A percentile compares a stretch with the other conserved stretches of the same genome.
These are phyloP conservation scores for Indicator indicator DNA, from an alignment of 2,113 vertebrate genomes.

Conservation along the genomic window DNA sequence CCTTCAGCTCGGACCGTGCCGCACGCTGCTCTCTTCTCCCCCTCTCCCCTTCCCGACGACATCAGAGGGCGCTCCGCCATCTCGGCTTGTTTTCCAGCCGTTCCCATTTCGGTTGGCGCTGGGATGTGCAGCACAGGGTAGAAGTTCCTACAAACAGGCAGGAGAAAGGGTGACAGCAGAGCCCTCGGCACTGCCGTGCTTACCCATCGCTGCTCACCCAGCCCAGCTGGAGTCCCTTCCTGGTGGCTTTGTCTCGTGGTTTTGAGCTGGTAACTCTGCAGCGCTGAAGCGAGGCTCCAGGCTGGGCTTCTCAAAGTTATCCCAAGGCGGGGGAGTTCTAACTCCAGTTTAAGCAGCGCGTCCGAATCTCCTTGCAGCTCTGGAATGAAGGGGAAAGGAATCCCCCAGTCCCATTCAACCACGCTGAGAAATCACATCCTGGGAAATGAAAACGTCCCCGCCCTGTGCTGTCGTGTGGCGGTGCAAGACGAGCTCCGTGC, in stretches of 20 bases:
- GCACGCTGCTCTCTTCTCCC: background rate
- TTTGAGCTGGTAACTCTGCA: fast-evolving
- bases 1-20: fast-evolving
- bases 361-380: background rate
- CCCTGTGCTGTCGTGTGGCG: background rate
- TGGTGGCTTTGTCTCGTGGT: fast-evolving
- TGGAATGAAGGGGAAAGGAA: background rate
- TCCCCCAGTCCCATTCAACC: fast-evolving
- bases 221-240: background rate
- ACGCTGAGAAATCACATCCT: background rate
- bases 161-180: fast-evolving
- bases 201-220: background rate
- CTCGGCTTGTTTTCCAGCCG: fast-evolving
- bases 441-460: background rate
- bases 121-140: background rate
- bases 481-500: background rate
- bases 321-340: fast-evolving
- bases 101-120: fast-evolving
- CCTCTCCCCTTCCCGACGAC: background rate
- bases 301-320: background rate
- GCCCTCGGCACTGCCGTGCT: background rate
- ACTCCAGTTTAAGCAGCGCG: fast-evolving
- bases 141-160: background rate
- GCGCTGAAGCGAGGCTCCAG: background rate
- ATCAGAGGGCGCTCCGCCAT: constrained; percentile 41